phyloP scores from a whole-genome alignment of 2,888 invertebrate genomes.

The Meiosimyza platycephala region DNA sequence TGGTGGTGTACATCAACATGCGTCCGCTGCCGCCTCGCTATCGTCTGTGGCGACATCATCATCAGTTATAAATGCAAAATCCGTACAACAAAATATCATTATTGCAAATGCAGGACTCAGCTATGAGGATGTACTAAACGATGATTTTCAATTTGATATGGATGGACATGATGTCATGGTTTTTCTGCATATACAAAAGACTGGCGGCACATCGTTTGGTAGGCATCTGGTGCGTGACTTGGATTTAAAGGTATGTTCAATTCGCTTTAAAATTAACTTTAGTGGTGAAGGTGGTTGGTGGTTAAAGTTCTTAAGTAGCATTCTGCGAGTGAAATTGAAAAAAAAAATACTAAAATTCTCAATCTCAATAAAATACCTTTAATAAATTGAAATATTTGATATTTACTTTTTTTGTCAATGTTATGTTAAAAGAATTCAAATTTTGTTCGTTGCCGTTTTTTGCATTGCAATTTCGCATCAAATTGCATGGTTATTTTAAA shows the following conservation, averaged over 20 bases:
- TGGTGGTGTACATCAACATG: slow-evolving; percentile 42
- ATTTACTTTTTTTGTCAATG: neutral
- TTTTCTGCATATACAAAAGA: slow-evolving; percentile 98
- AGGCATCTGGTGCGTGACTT: slow-evolving; percentile 95
- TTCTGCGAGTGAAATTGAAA: slow-evolving; percentile 16
- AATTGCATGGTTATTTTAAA: no score
- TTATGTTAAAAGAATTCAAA: no score
- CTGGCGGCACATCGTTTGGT: slow-evolving; percentile 97
- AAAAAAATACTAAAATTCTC: slow-evolving; percentile 12
- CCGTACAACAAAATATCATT: slow-evolving; percentile 61
- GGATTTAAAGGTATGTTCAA: slow-evolving; percentile 74
- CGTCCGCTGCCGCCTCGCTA: slow-evolving; percentile 37
- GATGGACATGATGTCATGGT: slow-evolving; percentile 97
- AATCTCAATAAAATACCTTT: neutral
- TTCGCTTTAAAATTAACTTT: neutral
- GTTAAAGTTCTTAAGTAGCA: neutral
- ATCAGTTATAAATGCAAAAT: slow-evolving; percentile 53
- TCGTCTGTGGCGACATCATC: slow-evolving; percentile 48
- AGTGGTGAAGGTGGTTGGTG: neutral
- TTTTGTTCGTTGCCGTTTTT: no score
- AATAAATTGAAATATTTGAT: slow-evolving; percentile 9
- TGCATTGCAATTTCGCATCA: no score
- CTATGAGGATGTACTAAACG: slow-evolving; percentile 87
- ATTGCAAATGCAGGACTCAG: slow-evolving; percentile 73
- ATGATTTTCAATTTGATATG: slow-evolving; percentile 89